A percentile compares a stretch with the other conserved stretches of the same genome.
phyloP scores from a whole-genome alignment of 2,888 invertebrate species.

The Parochlus steinenii region DNA sequence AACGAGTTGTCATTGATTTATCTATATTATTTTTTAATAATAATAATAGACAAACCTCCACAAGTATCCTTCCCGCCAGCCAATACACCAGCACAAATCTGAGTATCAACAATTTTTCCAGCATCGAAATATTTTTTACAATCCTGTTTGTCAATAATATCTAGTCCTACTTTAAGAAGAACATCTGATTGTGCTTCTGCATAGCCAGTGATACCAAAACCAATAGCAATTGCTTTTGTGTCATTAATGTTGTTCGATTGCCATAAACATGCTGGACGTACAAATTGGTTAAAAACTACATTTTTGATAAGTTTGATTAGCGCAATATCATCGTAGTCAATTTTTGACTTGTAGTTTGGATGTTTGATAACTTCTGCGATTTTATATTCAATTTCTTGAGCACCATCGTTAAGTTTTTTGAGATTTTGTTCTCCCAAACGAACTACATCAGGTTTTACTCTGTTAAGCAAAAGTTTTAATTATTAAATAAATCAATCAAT shows the following conservation, averaged over 20 bases:
- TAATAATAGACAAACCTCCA: too few relatives aligned
- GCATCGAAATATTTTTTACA: conserved; percentile 23
- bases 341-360: conserved; percentile 33
- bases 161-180: conserved; percentile 27
- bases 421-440: conserved; percentile 36
- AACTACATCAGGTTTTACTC: conserved; percentile 33
- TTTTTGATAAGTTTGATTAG: conserved; percentile 30
- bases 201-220: conserved; percentile 28
- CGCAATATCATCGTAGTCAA: conserved; percentile 43
- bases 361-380: conserved; percentile 31
- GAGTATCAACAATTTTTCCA: conserved; percentile 24
- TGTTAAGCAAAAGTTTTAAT: too few relatives aligned
- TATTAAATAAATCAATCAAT: too few relatives aligned
- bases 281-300: conserved; percentile 19
- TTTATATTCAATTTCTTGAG: conserved; percentile 28
- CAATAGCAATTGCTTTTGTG: conserved; percentile 22
- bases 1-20: not conserved
- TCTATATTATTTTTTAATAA: not conserved
- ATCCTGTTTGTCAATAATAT: conserved; percentile 20
- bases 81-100: conserved; percentile 31
- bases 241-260: conserved; percentile 17
- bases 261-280: conserved; percentile 29
- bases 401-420: conserved; percentile 23
- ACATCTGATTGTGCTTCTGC: conserved; percentile 20
- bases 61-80: conserved; percentile 29